Evolutionary conservation across 2,797 vertebrate species (phyloP).

Genomic region (Bufotes viridis): DNA sequence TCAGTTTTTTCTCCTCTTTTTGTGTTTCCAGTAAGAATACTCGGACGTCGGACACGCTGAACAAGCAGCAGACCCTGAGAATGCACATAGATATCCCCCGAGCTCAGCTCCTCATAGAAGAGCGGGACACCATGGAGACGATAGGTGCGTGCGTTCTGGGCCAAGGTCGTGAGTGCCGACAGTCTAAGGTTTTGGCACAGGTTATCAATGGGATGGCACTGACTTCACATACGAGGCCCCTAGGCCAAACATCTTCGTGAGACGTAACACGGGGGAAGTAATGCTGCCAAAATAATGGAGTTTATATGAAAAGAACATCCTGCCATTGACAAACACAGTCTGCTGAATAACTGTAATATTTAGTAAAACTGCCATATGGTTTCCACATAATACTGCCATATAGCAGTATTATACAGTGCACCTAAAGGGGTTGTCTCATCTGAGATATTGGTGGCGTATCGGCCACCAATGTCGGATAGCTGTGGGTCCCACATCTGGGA

Average conservation of each 20-base stretch:
- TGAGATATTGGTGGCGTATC: too few species aligned
- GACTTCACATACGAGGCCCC: not conserved
- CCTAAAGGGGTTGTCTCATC: too few species aligned
- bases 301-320: not conserved
- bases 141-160: conserved; percentile 81
- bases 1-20: not conserved
- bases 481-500: too few species aligned
- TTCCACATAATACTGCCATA: not conserved
- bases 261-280: not conserved
- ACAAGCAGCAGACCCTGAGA: conserved; percentile 94
- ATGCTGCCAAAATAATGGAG: not conserved
- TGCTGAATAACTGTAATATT: too few species aligned
- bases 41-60: conserved; percentile 92
- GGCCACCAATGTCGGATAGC: too few species aligned
- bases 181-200: not conserved
- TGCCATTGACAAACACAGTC: too few species aligned
- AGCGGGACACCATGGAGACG: conserved; percentile 98
- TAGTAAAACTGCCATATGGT: not conserved
- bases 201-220: not conserved
- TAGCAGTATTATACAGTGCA: not conserved
- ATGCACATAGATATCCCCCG: conserved; percentile 99
- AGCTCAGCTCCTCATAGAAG: conserved; percentile 98
- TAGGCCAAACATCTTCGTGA: not conserved
- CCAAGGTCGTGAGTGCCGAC: not conserved
- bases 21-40: conserved; percentile 89